Evolutionary conservation across 2,888 invertebrate species (phyloP), one percentile per base, ranked within the genome.

Genomic region (Leptodirus hochenwartii): DNA sequence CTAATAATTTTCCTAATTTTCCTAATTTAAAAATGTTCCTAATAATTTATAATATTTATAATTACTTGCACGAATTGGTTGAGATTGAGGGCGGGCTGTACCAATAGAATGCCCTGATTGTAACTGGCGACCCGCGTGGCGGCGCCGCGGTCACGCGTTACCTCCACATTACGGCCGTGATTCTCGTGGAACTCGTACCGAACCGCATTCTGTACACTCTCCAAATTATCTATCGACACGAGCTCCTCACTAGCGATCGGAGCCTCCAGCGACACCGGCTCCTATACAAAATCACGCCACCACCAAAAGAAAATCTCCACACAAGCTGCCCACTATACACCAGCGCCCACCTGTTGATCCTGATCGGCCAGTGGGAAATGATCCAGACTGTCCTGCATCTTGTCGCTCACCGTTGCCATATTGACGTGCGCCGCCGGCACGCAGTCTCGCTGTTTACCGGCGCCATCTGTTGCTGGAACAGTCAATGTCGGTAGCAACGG

Each of bases 121-220:
- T 84, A 90, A 15, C 88, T 81, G 17, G 75, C 72, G 2, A 69
- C 71, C 29, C 91, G 64, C 42, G 67, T 58, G 0, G 88, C 90
- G 12, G 64, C 58, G 37, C 66, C 67, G 29, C 33, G 27, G 12
- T 73, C 71, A 3, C 61, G 60, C 9, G 69, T 49, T 4, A 82
- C 59, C 37, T 67, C 69, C 22, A 90, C 69, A 54, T 91, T 85
- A 41, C 75, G 66, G 1, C 90, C 90, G 46, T 82, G 84, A 41
- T 79, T 66, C 40, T 79, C 78, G 43, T 81, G 75, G 47, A 82
- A 80, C 25, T 77, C 78, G 41, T 73, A 78, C 2, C 39, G 30
- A 14, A 41, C 37, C 28, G 9, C 5, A 12, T 26, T 31, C 22
- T 4, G 15, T n/a, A 14, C n/a, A n/a, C n/a, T 12, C 11, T 17